Base-by-base conservation (phyloP, 2,113 vertebrate genomes). In the Phalacrocorax brasilianus region DNA sequence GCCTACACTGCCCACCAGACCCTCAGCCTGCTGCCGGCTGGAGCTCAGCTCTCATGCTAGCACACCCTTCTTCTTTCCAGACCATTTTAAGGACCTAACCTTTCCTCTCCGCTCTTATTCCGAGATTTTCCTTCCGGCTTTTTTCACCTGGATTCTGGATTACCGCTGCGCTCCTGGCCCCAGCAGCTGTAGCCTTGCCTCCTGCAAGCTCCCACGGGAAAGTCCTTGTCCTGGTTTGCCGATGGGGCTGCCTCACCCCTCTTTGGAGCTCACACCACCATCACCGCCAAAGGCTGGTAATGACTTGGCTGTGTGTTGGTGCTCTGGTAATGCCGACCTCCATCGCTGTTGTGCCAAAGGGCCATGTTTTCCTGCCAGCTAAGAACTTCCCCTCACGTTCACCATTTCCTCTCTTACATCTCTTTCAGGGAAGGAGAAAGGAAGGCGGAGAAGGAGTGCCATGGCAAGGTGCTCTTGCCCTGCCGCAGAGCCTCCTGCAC, bases 241-340 rank as follows among this genome's bases (percentile, higher is more conserved):
- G 0, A 22, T 27, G 42, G 19, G 47, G 53, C 47, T 72, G 35
- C 42, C 26, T 90, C 55, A 10, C 4, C 3, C 17, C 3, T 0
- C 8, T 45, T 53, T 52, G 45, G 35, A 58, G 6, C 3, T 85
- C 50, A n/a, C 23, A n/a, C 5, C 53, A n/a, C 18, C 4, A 0
- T 35, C 44, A 24, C 14, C 14, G 9, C 32, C 62, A 83, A 75
- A 88, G 45, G 23, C 38, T 5, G 1, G 30, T 8, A 61, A 40
- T 19, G 7, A 33, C 18, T 12, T 9, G 13, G 30, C n/a, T 50
- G 28, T 35, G 26, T 38, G 45, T 40, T 44, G 23, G 18, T 70
- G 24, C 74, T 82, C 24, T 66, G 56, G 14, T 12, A n/a, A 32
- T 4, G 4, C 9, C 35, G 47, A 73, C 11, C 33, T 62, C 66